Evolutionary conservation across 1,140 invertebrate species (phyloP), one percentile per base, ranked within the genome.

Genomic region (Theocolax elegans): DNA sequence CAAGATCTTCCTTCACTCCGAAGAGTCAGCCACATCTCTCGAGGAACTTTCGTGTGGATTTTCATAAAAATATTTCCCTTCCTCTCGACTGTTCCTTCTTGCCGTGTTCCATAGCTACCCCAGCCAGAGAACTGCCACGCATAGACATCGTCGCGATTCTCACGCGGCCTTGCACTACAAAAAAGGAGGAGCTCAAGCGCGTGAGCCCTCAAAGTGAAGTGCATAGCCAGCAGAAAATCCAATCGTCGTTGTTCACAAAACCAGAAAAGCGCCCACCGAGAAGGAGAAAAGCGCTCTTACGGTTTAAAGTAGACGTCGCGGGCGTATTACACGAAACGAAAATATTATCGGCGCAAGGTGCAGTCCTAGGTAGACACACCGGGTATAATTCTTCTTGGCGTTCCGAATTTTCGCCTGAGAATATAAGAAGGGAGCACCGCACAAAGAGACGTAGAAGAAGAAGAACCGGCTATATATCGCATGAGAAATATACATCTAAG

Each of bases 181-280:
- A n/a, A n/a, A n/a, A n/a, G n/a, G n/a, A n/a, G 31, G 4, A 35
- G 42, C 7, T 13, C 42, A 19, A 19, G 6, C 19, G 48, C 48
- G 48, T 6, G 21, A 58, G 23, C 31, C n/a, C 25, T 27, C 23
- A 17, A 62, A 48, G 51, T 29, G 29, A 54, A 54, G 25, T 31
- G 42, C 59, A 9, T 10, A 29, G 42, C 42, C n/a, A 48, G 25
- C 42, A 10, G 23, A n/a, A 62, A 46, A 62, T 62, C 59, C 59
- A 31, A 62, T 62, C 23, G 59, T 15, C 27, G 27, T 1, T 13
- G 27, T 9, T 23, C 21, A 19, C 9, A 51, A 21, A 25, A 23
- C 21, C 6, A 38, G 21, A 58, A 38, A 4, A 15, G 17, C 17
- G 17, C 46, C n/a, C n/a, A n/a, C n/a, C n/a, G n/a, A 35, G 15